These are phyloP conservation scores for Busseola fusca DNA, from an alignment of 2,888 invertebrate genomes.

Conservation along the genomic window DNA sequence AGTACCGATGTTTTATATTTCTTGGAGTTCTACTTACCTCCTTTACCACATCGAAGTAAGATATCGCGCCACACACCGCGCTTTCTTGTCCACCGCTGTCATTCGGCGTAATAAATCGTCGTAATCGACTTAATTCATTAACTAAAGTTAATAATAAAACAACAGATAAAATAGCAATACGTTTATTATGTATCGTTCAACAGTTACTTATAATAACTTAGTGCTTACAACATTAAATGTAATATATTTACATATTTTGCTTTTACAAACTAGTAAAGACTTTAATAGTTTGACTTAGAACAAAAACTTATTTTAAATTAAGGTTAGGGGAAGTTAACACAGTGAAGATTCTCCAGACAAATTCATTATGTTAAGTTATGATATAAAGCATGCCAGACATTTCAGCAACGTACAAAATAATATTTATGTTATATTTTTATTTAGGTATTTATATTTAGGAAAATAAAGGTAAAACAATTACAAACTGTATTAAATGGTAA, in stretches of 20 bases:
- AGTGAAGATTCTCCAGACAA: constrained; percentile 13
- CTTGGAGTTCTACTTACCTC: background rate
- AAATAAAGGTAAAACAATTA: background rate
- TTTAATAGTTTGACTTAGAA: constrained; percentile 61
- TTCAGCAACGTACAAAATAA: background rate
- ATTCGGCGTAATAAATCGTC: constrained; percentile 54
- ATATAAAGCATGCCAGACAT: background rate
- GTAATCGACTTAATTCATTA: constrained; percentile 59
- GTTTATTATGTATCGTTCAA: constrained; percentile 62
- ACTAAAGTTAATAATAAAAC: constrained; percentile 66
- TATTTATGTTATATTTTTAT: background rate
- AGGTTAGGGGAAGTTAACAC: constrained; percentile 4
- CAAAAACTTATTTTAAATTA: constrained; percentile 57
- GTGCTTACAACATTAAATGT: constrained; percentile 48
- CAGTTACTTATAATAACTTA: constrained; percentile 59
- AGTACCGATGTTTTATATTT: background rate
- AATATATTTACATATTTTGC: constrained; percentile 58
- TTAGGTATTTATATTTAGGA: background rate
- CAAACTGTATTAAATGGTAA: background rate
- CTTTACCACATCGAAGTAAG: background rate
- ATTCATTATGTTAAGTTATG: background rate
- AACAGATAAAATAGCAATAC: constrained; percentile 64
- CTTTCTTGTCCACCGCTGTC: constrained; percentile 27
- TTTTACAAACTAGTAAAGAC: constrained; percentile 55
- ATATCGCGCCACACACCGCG: constrained; percentile 9